Evolutionary conservation across 1,140 invertebrate genomes (phyloP).

Genomic region (Danaus melanippus): DNA sequence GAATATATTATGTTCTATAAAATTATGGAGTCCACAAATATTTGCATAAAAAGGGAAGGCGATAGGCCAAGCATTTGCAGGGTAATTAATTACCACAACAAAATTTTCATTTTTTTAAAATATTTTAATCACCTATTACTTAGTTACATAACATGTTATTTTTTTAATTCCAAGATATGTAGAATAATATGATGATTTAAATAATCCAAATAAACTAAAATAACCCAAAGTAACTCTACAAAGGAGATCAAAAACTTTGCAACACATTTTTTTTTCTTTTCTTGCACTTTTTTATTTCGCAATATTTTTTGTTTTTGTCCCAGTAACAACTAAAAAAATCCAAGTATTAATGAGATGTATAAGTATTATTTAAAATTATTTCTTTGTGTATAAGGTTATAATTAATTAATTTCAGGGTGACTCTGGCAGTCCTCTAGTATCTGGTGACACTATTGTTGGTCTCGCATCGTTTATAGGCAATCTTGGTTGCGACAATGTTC

Average conservation of each 20-base stretch:
- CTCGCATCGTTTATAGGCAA: conserved; percentile 15
- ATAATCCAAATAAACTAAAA: no score
- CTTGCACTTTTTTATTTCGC: no score
- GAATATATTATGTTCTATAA: neutral
- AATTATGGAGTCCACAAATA: conserved; percentile 14
- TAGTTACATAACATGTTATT: no score
- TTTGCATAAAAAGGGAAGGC: conserved; percentile 16
- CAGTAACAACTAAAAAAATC: neutral
- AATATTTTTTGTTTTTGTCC: neutral
- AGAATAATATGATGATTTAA: no score
- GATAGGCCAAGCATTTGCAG: conserved; percentile 16
- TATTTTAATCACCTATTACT: neutral
- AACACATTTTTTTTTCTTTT: no score
- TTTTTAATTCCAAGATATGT: no score
- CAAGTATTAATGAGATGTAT: neutral
- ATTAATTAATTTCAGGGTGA: conserved; percentile 22
- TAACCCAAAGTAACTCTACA: no score
- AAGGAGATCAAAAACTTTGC: no score
- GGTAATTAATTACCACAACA: conserved; percentile 12
- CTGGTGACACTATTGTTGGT: conserved; percentile 16
- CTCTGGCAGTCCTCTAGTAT: conserved; percentile 24
- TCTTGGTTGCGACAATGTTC: conserved; percentile 2
- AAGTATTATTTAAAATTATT: neutral
- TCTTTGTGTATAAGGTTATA: neutral
- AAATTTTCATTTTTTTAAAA: neutral